These are phyloP conservation scores for Stenoptilia bipunctidactyla DNA, from an alignment of 2,888 invertebrate species.

Conservation along the genomic window DNA sequence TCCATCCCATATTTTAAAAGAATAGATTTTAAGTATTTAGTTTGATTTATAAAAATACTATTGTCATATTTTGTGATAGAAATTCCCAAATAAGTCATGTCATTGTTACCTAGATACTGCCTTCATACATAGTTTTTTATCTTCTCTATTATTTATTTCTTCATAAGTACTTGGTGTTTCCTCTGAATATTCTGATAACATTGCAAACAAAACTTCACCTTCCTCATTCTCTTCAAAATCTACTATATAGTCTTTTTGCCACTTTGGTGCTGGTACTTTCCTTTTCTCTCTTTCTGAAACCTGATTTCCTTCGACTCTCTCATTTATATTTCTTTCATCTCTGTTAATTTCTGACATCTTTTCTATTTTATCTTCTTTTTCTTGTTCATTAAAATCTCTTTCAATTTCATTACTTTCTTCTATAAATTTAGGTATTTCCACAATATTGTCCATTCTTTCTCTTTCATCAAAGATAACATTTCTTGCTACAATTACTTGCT, in stretches of 20 bases:
- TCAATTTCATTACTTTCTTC: not conserved
- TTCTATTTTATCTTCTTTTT: not conserved
- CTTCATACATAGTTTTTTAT: constrained; percentile 7
- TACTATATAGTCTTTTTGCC: constrained; percentile 7
- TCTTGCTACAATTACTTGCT: not conserved
- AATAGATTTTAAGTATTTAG: no score
- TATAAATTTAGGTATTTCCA: not conserved
- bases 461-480: constrained; percentile 3
- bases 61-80: no score
- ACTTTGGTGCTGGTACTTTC: constrained; percentile 8
- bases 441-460: not conserved
- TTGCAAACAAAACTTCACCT: constrained; percentile 5
- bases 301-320: not conserved
- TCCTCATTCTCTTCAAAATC: constrained; percentile 4
- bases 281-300: constrained; percentile 6
- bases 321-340: not conserved
- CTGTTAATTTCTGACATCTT: not conserved
- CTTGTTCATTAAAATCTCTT: not conserved
- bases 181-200: constrained; percentile 2
- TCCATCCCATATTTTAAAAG: no score
- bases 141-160: constrained; percentile 11
- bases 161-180: constrained; percentile 8
- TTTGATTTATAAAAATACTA: no score
- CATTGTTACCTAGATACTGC: no score
- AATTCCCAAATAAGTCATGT: no score